Base-by-base conservation (phyloP, 92 coral and sea anemone genomes). In the Scolanthus callimorphus region DNA sequence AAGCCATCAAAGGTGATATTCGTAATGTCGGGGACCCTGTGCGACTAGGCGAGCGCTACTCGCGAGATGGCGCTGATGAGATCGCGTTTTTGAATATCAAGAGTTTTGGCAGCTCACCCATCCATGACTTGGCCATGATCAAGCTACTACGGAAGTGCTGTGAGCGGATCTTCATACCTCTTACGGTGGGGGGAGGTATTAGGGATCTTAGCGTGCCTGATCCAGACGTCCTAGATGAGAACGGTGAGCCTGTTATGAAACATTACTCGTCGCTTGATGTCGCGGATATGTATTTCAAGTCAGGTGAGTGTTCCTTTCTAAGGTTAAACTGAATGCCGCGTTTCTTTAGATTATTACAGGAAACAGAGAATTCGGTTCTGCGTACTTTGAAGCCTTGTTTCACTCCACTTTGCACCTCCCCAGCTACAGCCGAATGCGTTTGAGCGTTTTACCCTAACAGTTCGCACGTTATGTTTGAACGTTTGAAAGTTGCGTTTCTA, bases 161-260 rank as follows among this genome's bases (percentile, higher is more conserved):
- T 17, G 76, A 76, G 69, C 67, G 67, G 62, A 71, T 76, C 17
- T 76, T 76, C 51, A 76, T 76, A 37, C 82, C 82, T 19, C 31
- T 76, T 27, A 76, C 82, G 39, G 76, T 76, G 17, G 82, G 82
- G 23, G 82, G 82, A 48, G 82, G 82, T 17, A 76, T 76, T 28
- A 58, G 82, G 24, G 76, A 69, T 23, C 19, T 76, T 15, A 54
- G 41, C 29, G 82, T 70, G 1, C 70, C 46, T 41, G 67, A 56
- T 31, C 51, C 25, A 0, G 76, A 69, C 46, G 31, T 47, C 12
- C 29, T 46, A 25, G 67, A 51, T 12, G 57, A 65, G 10, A n/a
- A n/a, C n/a, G 63, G 51, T n/a, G 20, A 55, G 27, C 17, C 45
- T 8, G 44, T 17, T 20, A 59, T 61, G 29, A 69, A 60, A 66